These are phyloP conservation scores for Acipenser ruthenus DNA, from an alignment of 2,797 vertebrate genomes.

Conservation along the genomic window DNA sequence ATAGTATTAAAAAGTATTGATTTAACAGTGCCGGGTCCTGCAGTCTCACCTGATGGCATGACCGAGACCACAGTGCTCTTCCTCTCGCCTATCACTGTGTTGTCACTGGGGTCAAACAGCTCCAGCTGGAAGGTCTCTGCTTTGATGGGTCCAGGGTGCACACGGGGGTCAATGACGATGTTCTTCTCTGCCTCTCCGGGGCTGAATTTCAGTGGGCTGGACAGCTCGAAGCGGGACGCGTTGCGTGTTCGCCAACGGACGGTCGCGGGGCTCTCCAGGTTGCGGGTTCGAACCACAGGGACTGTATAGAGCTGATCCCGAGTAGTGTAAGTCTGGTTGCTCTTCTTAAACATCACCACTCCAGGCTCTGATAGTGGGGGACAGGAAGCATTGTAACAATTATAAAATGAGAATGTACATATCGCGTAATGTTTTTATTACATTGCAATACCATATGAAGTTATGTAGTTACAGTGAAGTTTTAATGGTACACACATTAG, in stretches of 20 bases:
- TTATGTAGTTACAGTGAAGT: no score
- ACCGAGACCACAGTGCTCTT: conserved; percentile 54
- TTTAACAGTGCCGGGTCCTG: no score
- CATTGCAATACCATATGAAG: no score
- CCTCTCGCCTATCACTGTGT: conserved; percentile 46
- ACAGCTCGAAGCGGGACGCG: conserved; percentile 44
- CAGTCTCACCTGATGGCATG: conserved; percentile 34
- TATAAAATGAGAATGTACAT: no score
- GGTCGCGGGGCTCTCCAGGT: conserved; percentile 39
- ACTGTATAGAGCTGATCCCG: conserved; percentile 48
- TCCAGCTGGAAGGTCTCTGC: conserved; percentile 58
- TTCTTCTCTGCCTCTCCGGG: conserved; percentile 59
- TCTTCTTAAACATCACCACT: conserved; percentile 58
- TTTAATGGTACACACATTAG: no score
- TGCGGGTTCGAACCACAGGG: conserved; percentile 55
- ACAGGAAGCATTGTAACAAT: neutral
- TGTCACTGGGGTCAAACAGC: conserved; percentile 56
- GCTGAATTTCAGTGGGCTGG: conserved; percentile 47
- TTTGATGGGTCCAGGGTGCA: conserved; percentile 28
- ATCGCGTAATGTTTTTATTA: no score
- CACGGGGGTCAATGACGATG: conserved; percentile 47
- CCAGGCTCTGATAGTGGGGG: conserved; percentile 47
- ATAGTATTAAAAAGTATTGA: no score
- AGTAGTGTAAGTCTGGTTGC: conserved; percentile 46
- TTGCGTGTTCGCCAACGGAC: conserved; percentile 61